Conservation (phyloP, 64 coral and sea anemone genomes). For the Stylophora pistillata region DNA sequence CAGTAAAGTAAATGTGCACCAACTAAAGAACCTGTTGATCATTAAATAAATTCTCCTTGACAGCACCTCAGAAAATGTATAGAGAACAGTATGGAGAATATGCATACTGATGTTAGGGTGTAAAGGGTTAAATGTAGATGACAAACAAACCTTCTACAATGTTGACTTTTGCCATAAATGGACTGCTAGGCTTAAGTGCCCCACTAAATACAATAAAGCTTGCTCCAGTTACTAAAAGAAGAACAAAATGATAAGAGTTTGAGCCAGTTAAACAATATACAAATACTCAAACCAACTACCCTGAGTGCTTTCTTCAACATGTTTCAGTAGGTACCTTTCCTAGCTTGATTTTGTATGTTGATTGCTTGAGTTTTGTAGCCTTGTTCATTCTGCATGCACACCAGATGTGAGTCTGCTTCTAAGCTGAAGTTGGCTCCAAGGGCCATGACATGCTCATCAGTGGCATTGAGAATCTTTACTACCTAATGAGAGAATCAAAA, state of each 20-base stretch:
- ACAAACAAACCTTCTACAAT: conserved; percentile 67
- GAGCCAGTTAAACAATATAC: neutral
- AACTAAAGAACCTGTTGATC: too few relatives aligned
- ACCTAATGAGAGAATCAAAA: conserved; percentile 50
- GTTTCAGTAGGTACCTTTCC: conserved; percentile 57
- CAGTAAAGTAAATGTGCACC: too few relatives aligned
- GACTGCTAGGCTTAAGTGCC: conserved; percentile 61
- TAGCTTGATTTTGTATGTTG: conserved; percentile 87
- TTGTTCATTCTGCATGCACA: conserved; percentile 83
- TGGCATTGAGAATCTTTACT: conserved; percentile 86
- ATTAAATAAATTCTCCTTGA: too few relatives aligned
- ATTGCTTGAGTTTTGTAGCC: conserved; percentile 91
- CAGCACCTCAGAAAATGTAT: neutral
- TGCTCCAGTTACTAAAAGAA: conserved; percentile 81
- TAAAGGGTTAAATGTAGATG: neutral
- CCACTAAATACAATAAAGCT: conserved; percentile 85
- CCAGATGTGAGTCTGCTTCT: conserved; percentile 83
- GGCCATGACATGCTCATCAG: conserved; percentile 92
- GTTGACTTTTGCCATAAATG: conserved; percentile 75
- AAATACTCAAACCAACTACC: too few relatives aligned
- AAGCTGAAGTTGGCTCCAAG: conserved; percentile 86
- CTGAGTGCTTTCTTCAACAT: too few relatives aligned
- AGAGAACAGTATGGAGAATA: neutral
- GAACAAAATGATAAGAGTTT: neutral
- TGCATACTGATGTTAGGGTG: neutral